A percentile compares a stretch with the other conserved stretches of the same genome.
These are phyloP conservation scores for Pseudomyrmex pallidus DNA, from an alignment of 1,140 invertebrate species.

Conservation along the genomic window DNA sequence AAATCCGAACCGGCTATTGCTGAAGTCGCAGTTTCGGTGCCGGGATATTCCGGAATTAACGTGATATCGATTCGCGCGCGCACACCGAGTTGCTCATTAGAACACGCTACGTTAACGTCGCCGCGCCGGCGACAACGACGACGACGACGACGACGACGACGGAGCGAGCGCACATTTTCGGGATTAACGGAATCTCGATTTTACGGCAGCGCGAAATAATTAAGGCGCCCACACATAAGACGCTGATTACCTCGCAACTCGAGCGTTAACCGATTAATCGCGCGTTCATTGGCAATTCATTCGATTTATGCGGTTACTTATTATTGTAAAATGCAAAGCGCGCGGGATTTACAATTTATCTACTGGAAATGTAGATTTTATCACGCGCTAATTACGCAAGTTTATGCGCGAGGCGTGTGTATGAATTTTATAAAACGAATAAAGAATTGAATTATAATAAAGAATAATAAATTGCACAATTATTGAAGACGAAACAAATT, in stretches of 20 bases:
- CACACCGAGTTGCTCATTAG: conserved; percentile 41
- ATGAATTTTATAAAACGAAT: not conserved
- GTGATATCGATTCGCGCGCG: conserved; percentile 61
- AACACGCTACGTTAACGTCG: conserved; percentile 52
- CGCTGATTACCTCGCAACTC: conserved; percentile 17
- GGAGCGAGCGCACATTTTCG: conserved; percentile 27
- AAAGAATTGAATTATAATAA: not conserved
- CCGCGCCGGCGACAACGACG: not conserved
- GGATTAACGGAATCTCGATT: conserved; percentile 44
- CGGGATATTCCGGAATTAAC: conserved; percentile 65
- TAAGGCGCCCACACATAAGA: conserved; percentile 28
- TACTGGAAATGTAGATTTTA: not conserved
- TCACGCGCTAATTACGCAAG: not conserved
- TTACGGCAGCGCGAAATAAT: conserved; percentile 45
- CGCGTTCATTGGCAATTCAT: conserved; percentile 8
- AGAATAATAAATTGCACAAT: not conserved
- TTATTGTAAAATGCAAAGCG: no score
- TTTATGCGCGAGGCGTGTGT: not conserved
- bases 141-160: not conserved
- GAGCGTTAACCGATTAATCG: conserved; percentile 9
- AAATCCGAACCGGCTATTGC: conserved; percentile 56
- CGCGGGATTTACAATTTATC: not conserved
- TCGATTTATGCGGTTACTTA: not conserved
- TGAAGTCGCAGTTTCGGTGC: conserved; percentile 48
- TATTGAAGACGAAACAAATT: not conserved